phyloP scores from a whole-genome alignment of 1,140 invertebrate species.

The Philotrypesis tridentata region DNA sequence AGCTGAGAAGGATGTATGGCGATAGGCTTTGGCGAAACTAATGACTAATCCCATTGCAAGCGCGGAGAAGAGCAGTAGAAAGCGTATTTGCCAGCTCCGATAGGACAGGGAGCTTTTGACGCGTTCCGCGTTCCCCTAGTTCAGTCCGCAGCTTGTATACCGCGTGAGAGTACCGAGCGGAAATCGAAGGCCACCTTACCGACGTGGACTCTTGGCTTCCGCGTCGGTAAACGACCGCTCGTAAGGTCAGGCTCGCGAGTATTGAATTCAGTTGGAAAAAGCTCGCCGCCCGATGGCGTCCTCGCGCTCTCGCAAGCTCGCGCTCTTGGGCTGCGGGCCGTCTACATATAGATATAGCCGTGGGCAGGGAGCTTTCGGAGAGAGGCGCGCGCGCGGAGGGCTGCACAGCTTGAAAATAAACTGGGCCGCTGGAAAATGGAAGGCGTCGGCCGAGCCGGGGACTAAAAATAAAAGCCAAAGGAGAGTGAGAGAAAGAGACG shows the following conservation, averaged over 20 bases:
- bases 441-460: slow-evolving; percentile 47
- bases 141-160: neutral
- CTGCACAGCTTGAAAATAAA: slow-evolving; percentile 69
- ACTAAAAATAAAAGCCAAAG: slow-evolving; percentile 43
- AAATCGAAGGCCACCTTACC: slow-evolving; percentile 18
- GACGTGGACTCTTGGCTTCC: neutral
- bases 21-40: neutral
- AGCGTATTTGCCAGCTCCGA: neutral
- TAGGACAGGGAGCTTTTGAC: neutral
- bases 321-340: too few relatives aligned
- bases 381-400: slow-evolving; percentile 43
- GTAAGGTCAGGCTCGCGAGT: neutral
- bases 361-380: too few relatives aligned
- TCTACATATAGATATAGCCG: too few relatives aligned
- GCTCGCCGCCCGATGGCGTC: neutral
- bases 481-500: neutral
- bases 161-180: neutral
- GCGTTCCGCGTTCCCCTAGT: neutral
- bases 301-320: slow-evolving; percentile 19
- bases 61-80: neutral
- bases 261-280: too few relatives aligned
- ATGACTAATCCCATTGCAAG: neutral
- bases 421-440: slow-evolving; percentile 63
- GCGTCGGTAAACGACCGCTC: slow-evolving; percentile 30
- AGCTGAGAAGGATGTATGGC: too few relatives aligned